Evolutionary conservation across 2,113 vertebrate species (phyloP).

Genomic region (Apistogramma diplotaenia): DNA sequence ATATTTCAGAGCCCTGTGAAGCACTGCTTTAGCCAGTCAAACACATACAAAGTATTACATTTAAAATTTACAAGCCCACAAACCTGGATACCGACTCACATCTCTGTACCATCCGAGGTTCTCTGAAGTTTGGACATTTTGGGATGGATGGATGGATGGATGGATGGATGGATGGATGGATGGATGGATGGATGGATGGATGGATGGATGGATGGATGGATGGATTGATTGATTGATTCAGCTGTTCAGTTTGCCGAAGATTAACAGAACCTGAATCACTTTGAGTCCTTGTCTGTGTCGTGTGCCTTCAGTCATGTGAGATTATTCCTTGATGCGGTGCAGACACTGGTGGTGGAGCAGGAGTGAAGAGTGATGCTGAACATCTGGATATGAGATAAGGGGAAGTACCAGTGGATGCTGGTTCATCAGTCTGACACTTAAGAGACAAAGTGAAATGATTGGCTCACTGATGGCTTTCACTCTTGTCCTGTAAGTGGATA

Average conservation of each 20-base stretch:
- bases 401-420: not conserved
- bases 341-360: not conserved
- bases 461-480: not conserved
- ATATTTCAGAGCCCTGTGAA: not conserved
- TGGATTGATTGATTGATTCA: not conserved
- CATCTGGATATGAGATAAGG: not conserved
- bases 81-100: not conserved
- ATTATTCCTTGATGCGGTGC: not conserved
- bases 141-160: not conserved
- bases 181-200: no score
- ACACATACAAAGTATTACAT: not conserved
- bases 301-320: not conserved
- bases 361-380: not conserved
- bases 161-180: no score
- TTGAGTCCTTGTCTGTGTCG: not conserved
- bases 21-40: not conserved
- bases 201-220: not conserved
- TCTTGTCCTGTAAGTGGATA: not conserved
- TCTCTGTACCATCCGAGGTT: not conserved
- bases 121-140: not conserved
- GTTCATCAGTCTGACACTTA: not conserved
- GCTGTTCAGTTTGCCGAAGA: not conserved
- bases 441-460: not conserved
- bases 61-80: not conserved
- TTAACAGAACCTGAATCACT: fast-evolving